Conservation (phyloP, 2,888 invertebrate species). For the Caradrina clavipalpis region DNA sequence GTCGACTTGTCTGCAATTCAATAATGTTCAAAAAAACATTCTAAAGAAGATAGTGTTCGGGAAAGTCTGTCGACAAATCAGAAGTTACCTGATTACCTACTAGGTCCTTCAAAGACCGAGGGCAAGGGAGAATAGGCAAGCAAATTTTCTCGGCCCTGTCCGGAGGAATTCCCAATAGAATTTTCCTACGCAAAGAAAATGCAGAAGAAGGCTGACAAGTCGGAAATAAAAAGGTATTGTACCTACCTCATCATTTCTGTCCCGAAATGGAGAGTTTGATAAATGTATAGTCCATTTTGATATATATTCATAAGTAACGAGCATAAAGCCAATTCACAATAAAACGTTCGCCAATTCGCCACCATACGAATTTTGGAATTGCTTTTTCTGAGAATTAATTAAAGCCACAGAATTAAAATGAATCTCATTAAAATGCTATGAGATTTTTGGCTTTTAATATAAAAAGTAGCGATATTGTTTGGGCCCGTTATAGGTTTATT, state of each 20-base stretch:
- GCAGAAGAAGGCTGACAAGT: not conserved
- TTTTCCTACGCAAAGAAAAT: not conserved
- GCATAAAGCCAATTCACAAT: not conserved
- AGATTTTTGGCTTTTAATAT: too few relatives aligned
- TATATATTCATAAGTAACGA: not conserved
- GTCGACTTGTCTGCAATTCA: too few relatives aligned
- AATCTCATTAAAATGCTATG: too few relatives aligned
- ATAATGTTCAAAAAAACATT: not conserved
- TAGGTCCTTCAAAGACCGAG: not conserved
- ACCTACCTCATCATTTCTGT: not conserved
- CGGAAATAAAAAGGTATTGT: not conserved
- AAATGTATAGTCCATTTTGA: too few relatives aligned
- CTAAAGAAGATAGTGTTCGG: not conserved
- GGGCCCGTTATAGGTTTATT: too few relatives aligned
- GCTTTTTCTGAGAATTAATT: not conserved
- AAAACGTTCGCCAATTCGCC: not conserved
- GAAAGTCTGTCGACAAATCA: not conserved
- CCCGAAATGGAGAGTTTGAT: not conserved
- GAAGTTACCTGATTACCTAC: not conserved
- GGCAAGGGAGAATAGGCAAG: not conserved
- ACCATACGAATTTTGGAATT: not conserved
- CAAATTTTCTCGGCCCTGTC: not conserved
- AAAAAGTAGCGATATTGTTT: too few relatives aligned
- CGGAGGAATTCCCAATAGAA: slow-evolving; percentile 1
- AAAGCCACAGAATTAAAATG: not conserved